These are phyloP conservation scores for Neopelma chrysocephalum DNA, from an alignment of 2,797 vertebrate genomes.

Conservation along the genomic window DNA sequence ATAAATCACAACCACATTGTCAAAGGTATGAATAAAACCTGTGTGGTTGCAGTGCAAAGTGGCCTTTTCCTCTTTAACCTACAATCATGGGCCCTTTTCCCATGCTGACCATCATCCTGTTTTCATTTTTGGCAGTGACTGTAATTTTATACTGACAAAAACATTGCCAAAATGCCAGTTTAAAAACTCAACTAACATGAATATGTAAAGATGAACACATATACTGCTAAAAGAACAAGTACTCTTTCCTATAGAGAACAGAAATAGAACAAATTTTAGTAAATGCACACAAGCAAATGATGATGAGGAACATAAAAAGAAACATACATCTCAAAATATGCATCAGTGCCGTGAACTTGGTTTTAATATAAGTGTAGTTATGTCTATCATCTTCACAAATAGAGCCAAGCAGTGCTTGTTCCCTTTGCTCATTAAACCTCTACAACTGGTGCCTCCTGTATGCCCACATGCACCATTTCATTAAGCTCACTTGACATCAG, in stretches of 20 bases:
- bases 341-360: not conserved
- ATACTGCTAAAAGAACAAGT: not conserved
- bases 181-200: not conserved
- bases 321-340: not conserved
- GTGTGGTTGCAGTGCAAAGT: not conserved
- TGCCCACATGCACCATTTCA: slow-evolving; percentile 52
- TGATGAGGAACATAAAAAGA: not conserved
- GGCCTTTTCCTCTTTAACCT: not conserved
- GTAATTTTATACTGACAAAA: not conserved
- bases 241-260: not conserved
- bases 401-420: slow-evolving; percentile 1
- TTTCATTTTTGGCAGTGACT: not conserved
- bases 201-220: not conserved
- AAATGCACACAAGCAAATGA: not conserved
- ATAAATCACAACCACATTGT: not conserved
- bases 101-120: not conserved
- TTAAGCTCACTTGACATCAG: slow-evolving; percentile 59
- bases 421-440: slow-evolving; percentile 44
- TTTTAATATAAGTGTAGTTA: not conserved
- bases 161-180: not conserved
- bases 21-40: not conserved
- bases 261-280: not conserved
- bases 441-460: slow-evolving; percentile 56
- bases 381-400: not conserved
- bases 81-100: not conserved